Evolutionary conservation across 2,113 vertebrate species (phyloP).

Genomic region (Vanacampus margaritifer): DNA sequence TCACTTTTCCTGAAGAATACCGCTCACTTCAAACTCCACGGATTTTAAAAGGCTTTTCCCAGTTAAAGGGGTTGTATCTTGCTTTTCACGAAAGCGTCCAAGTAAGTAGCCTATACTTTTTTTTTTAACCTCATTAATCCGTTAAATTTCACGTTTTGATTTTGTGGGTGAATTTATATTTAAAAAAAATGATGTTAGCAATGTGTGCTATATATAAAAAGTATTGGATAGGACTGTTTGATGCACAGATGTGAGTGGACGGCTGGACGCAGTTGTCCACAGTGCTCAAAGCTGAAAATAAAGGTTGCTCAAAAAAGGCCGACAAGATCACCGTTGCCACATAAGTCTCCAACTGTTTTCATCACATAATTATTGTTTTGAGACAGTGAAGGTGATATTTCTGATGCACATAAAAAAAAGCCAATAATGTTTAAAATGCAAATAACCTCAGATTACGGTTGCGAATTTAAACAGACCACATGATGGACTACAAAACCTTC

Average conservation of each 20-base stretch:
- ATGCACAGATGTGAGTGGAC: background rate
- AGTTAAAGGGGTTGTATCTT: conserved; percentile 30
- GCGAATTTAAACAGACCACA: too few relatives aligned
- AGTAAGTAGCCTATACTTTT: conserved; percentile 43
- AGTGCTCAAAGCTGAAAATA: background rate
- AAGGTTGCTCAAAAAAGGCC: too few relatives aligned
- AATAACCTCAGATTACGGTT: too few relatives aligned
- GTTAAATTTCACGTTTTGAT: background rate
- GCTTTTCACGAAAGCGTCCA: conserved; percentile 21
- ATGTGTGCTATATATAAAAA: background rate
- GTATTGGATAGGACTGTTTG: conserved; percentile 14
- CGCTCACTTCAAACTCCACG: conserved; percentile 5
- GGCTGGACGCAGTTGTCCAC: background rate
- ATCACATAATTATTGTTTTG: too few relatives aligned
- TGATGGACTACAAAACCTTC: too few relatives aligned
- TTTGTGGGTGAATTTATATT: background rate
- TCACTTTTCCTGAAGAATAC: conserved; percentile 26
- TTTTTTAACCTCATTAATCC: background rate
- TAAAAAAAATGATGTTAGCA: background rate
- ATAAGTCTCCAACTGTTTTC: too few relatives aligned
- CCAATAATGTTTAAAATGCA: too few relatives aligned
- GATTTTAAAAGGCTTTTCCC: conserved; percentile 43
- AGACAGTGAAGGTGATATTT: too few relatives aligned
- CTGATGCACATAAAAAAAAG: too few relatives aligned
- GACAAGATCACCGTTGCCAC: too few relatives aligned